Base-by-base conservation (phyloP, 1,140 invertebrate species). In the Pseudomyrmex pallidus region DNA sequence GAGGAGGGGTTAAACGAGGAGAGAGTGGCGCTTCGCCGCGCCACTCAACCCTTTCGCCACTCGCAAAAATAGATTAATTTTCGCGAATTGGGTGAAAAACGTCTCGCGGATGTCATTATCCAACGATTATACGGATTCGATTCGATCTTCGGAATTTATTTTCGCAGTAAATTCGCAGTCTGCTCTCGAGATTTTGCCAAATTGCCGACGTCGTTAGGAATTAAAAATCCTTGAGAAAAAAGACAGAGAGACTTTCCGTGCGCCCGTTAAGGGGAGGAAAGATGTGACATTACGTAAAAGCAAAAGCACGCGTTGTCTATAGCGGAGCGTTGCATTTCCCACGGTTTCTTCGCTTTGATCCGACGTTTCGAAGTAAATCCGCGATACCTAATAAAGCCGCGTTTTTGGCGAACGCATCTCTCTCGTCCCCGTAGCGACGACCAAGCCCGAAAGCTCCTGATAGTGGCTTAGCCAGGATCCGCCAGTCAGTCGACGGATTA, bases 401-500 rank as follows among this genome's bases (percentile, higher is more conserved):
- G 35, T 78, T 74, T 84, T 74, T 56, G 17, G 57, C 54, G 59
- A 35, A 70, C 46, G 67, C 52, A 13, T 61, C 72, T 46, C 72
- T 46, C 67, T 13, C 67, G 73, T 62, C 20, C 56, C 63, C 63
- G 52, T 57, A 59, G 61, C 61, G 72, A n/a, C 50, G 46, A 54
- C 68, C 57, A 70, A 89, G 66, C 72, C 80, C 82, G 68, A 86
- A 89, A 88, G 78, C 74, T 87, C 52, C 82, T 82, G 82, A 88
- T 84, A 88, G 74, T 88, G 83, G 88, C 86, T 90, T 90, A 90
- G 63, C 72, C 57, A 77, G 77, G 85, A 74, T 90, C 68, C 82
- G 76, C 76, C 86, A 90, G 89, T 90, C 84, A 90, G 89, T 90
- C 82, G 70, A 77, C 74, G 88, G 89, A 90, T 90, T 90, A 90